Evolutionary conservation across 2,888 invertebrate genomes (phyloP), one percentile per base, ranked within the genome.

Genomic region (Thelaira solivaga): DNA sequence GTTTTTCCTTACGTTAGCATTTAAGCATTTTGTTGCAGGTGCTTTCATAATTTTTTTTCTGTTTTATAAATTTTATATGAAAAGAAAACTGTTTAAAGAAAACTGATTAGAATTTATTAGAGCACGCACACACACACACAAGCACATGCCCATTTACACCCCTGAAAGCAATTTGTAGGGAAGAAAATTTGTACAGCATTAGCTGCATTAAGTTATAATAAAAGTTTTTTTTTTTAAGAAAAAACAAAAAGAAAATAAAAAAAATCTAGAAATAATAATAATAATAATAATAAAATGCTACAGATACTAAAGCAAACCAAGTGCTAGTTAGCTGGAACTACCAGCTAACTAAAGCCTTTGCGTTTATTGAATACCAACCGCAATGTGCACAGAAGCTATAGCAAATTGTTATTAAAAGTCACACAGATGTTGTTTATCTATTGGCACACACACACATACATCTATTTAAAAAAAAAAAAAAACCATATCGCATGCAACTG

Each of bases 301-400:
- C 41, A 53, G 13, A 62, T 26, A 69, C n/a, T 20, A 10, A 18
- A 41, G n/a, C 18, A 34, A 8, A 57, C 20, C 26, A 13, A 18
- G 24, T 59, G 57, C 8, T 61, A 43, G n/a, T n/a, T n/a, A n/a
- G n/a, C n/a, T n/a, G n/a, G n/a, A n/a, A n/a, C n/a, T n/a, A n/a
- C n/a, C n/a, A n/a, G n/a, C n/a, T n/a, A n/a, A n/a, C n/a, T n/a
- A n/a, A n/a, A 61, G 43, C 53, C 31, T 29, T 53, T 24, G 45
- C 64, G 31, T 45, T 71, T 65, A 65, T 71, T 65, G 71, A 76
- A 71, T 64, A 69, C 39, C 20, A 72, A 64, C 64, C 64, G 41
- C 55, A 55, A 55, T 53, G 18, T 55, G 13, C 7, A 11, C 2
- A n/a, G 1, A 20, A 10, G 20, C n/a, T 20, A 0, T 1, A 1